Conservation (phyloP, 1,140 invertebrate species). For the Cyclargus thomasi region DNA sequence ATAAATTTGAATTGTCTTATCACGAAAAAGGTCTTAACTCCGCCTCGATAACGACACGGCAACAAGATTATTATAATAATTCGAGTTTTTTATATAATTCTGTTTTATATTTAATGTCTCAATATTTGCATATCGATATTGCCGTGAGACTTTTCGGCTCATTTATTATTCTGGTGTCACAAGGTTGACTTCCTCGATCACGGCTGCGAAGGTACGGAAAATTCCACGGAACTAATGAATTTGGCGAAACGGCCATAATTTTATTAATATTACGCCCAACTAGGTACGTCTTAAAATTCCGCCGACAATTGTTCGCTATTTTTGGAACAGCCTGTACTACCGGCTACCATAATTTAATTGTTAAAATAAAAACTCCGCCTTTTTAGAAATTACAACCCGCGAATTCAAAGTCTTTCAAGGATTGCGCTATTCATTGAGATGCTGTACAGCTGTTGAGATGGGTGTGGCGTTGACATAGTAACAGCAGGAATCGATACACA, state of each 20-base stretch:
- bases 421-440: constrained; percentile 1
- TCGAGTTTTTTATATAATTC: constrained; percentile 25
- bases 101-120: neutral
- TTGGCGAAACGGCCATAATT: no score
- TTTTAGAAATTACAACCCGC: neutral
- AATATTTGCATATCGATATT: neutral
- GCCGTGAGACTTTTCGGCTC: no score
- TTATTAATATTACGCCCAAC: neutral
- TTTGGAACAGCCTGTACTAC: neutral
- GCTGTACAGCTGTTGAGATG: constrained; percentile 7
- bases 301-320: neutral
- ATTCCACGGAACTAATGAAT: no score
- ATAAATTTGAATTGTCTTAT: constrained; percentile 73
- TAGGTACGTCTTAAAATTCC: neutral
- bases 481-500: constrained; percentile 1
- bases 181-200: neutral
- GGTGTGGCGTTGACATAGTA: constrained; percentile 15
- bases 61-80: constrained; percentile 48
- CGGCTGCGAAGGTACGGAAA: neutral
- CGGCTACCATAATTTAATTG: no score
- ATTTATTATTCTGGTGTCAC: neutral
- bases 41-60: constrained; percentile 50
- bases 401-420: neutral
- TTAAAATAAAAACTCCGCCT: no score
- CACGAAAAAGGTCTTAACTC: constrained; percentile 53